phyloP scores from a whole-genome alignment of 2,888 invertebrate species.

The Scotopteryx bipunctaria region DNA sequence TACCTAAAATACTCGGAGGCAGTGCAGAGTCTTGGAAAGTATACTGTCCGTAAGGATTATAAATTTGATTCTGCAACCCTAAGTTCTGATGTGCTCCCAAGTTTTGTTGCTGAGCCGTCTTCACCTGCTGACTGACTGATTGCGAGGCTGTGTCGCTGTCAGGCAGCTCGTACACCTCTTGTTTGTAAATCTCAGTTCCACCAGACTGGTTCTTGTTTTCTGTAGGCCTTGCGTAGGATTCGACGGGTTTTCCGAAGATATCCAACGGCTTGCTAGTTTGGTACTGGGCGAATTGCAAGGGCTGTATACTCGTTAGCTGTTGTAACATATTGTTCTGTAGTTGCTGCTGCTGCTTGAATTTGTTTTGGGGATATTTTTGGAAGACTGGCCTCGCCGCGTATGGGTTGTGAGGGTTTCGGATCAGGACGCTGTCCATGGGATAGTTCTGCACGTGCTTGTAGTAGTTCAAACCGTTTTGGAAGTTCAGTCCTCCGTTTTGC shows the following conservation, averaged over 20 bases:
- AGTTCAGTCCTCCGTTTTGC: conserved; percentile 37
- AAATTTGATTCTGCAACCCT: conserved; percentile 48
- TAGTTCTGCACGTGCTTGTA: conserved; percentile 74
- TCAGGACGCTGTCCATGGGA: conserved; percentile 64
- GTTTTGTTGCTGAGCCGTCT: conserved; percentile 71
- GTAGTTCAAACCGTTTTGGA: conserved; percentile 60
- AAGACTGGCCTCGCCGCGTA: conserved; percentile 65
- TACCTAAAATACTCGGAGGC: conserved; percentile 73
- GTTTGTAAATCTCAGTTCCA: conserved; percentile 66
- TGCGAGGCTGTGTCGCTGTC: conserved; percentile 70
- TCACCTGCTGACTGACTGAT: conserved; percentile 65
- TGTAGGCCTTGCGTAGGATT: conserved; percentile 59
- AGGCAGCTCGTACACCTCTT: conserved; percentile 69
- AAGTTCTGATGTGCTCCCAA: conserved; percentile 54
- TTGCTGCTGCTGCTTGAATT: conserved; percentile 60
- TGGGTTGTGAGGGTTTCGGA: conserved; percentile 70
- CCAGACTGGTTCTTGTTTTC: conserved; percentile 50
- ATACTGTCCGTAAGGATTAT: conserved; percentile 63
- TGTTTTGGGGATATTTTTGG: conserved; percentile 61
- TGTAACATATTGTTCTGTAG: conserved; percentile 64
- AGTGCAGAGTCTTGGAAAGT: conserved; percentile 66
- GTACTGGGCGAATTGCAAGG: conserved; percentile 68
- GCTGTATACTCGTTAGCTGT: conserved; percentile 68
- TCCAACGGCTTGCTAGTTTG: conserved; percentile 64
- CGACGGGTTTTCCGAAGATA: conserved; percentile 63